These are phyloP conservation scores for Pipa parva DNA, from an alignment of 2,113 vertebrate genomes.

Conservation along the genomic window DNA sequence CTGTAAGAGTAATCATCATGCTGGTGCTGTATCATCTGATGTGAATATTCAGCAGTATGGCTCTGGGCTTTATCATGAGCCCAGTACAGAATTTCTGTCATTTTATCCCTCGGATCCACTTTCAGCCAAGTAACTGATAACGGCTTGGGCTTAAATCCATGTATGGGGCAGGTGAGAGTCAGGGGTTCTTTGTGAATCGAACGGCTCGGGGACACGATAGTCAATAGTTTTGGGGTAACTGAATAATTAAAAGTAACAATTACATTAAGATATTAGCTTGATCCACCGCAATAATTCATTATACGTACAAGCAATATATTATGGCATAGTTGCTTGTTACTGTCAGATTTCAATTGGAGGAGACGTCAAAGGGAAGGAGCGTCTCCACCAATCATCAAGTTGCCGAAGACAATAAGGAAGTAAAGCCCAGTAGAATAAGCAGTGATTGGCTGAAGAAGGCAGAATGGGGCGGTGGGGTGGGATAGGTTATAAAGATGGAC, in stretches of 20 bases:
- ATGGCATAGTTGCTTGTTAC: too few relatives aligned
- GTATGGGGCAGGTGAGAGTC: slow-evolving; percentile 30
- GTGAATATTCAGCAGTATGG: slow-evolving; percentile 11
- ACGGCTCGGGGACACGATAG: not conserved
- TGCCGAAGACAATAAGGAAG: too few relatives aligned
- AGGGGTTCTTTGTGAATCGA: slow-evolving; percentile 18
- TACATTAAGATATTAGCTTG: too few relatives aligned
- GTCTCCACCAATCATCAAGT: too few relatives aligned
- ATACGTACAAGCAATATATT: too few relatives aligned
- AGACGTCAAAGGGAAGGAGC: too few relatives aligned
- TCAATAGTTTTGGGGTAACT: slow-evolving; percentile 24
- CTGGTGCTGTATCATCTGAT: not conserved
- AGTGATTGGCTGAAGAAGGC: too few relatives aligned
- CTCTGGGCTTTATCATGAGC: not conserved
- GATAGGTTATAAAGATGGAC: too few relatives aligned
- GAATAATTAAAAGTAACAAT: not conserved
- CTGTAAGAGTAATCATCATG: slow-evolving; percentile 10
- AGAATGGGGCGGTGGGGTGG: too few relatives aligned
- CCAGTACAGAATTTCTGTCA: slow-evolving; percentile 10
- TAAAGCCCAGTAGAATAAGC: too few relatives aligned
- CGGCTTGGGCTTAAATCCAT: slow-evolving; percentile 35
- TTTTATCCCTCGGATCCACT: not conserved
- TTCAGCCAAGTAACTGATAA: slow-evolving; percentile 33
- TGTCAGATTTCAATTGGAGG: too few relatives aligned
- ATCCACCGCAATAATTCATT: too few relatives aligned